Base-by-base conservation (phyloP, 2,888 invertebrate species). In the Sycophila texana region DNA sequence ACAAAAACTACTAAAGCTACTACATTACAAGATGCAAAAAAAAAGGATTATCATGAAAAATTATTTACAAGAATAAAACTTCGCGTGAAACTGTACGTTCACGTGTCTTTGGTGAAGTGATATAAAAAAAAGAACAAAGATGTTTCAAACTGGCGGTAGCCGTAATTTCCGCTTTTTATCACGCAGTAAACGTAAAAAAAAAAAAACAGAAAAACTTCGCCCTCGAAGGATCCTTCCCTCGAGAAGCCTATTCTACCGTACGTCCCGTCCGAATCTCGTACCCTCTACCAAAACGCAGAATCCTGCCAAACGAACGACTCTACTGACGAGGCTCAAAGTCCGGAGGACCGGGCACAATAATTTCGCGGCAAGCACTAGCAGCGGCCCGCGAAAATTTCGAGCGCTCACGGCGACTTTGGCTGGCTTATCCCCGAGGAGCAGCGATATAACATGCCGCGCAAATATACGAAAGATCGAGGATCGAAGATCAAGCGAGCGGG, bases 401-500 rank as follows among this genome's bases (percentile, higher is more conserved):
- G 26, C 61, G 30, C 10, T 2, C 16, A 26, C 22, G 16, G 60
- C 14, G 14, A 39, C 0, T 12, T 26, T 12, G 26, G 20, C 12
- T 12, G 7, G 61, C 39, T 7, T 39, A 39, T 39, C 39, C 39
- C 39, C 39, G 39, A 39, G 39, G 10, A 39, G 20, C 20, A 5
- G 5, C 58, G 20, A 55, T 55, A 55, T 57, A 57, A 57, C 20
- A 26, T 26, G 58, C 13, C 58, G 13, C 16, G 22, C 16, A 3
- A n/a, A n/a, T 14, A 30, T 39, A 53, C 18, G 16, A 55, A 26
- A 51, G 67, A 47, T 22, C 47, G 39, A 60, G 58, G 39, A 66
- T 57, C 51, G 13, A 60, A 79, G 70, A 70, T 16, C 18, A 74
- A 74, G 49, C 47, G 26, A n/a, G 26, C 61, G 57, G n/a, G 53